Evolutionary conservation across 2,797 vertebrate genomes (phyloP).

Genomic region (Buceros bicornis): DNA sequence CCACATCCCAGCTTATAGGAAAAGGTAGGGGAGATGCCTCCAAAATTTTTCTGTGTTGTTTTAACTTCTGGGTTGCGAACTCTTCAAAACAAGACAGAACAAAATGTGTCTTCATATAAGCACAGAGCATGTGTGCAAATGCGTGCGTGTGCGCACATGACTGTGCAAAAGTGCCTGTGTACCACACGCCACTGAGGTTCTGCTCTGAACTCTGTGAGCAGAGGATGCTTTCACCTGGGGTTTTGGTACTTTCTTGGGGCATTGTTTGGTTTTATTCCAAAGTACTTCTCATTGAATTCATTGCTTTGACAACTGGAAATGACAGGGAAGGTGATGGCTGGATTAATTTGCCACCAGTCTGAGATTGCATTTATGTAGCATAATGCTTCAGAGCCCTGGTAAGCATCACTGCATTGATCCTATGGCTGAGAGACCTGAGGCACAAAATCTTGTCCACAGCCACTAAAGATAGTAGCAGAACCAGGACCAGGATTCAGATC

Average conservation of each 20-base stretch:
- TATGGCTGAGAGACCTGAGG: not conserved
- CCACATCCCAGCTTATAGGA: not conserved
- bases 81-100: not conserved
- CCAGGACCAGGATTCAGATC: not conserved
- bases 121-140: not conserved
- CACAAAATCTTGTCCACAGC: not conserved
- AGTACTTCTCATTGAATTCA: not conserved
- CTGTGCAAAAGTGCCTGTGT: not conserved
- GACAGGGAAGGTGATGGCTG: not conserved
- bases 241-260: not conserved
- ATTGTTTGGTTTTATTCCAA: not conserved
- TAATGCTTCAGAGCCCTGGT: not conserved
- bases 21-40: not conserved
- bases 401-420: fast-evolving
- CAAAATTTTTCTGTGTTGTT: not conserved
- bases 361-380: not conserved
- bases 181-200: not conserved
- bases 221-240: not conserved
- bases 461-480: not conserved
- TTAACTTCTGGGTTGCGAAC: not conserved
- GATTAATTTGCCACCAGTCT: not conserved
- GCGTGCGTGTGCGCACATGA: too few relatives aligned
- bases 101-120: not conserved
- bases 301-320: not conserved
- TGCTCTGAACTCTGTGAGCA: not conserved